Base-by-base conservation (phyloP, 2,888 invertebrate genomes). In the Dryococelus australis region DNA sequence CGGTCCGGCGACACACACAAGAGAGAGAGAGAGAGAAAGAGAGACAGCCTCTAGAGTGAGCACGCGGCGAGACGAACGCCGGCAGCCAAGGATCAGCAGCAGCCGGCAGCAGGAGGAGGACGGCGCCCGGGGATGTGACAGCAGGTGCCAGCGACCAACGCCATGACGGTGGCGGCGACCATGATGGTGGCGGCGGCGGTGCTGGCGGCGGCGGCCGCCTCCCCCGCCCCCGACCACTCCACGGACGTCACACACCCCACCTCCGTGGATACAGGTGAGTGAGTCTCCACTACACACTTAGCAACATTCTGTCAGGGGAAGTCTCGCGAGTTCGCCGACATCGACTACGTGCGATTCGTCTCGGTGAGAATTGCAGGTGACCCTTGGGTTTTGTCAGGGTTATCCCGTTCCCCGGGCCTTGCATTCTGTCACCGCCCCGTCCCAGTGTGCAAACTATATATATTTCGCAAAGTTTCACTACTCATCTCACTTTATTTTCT, bases 181-280 rank as follows among this genome's bases (percentile, higher is more conserved):
- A 88, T 88, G 24, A 85, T 65, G 43, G 87, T 78, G 79, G 86
- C 65, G n/a, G 87, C 85, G 24, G 87, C 53, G 53, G 87, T 78
- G 79, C 81, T 53, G n/a, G 87, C 85, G 88, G 88, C 88, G 86
- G 83, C 85, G 84, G 65, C 26, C 87, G 88, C 87, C 87, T 89
- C 90, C 89, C 89, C 89, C 88, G 90, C 89, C 90, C 88, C 89
- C 90, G 80, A 85, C 89, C 65, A 47, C 85, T 26, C 51, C 88
- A 35, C 78, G 84, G 43, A 35, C 51, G 16, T 43, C 12, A n/a
- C 80, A 0, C 79, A 24, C 86, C 51, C 65, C 80, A 83, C 51
- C 79, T n/a, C 43, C 43, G 0, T 28, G 35, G 43, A 28, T 20
- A 27, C 78, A 51, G 20, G 27, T 26, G n/a, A 16, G n/a, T 13